Base-by-base conservation (phyloP, 2,888 invertebrate genomes). In the Neoitamus cyanurus region DNA sequence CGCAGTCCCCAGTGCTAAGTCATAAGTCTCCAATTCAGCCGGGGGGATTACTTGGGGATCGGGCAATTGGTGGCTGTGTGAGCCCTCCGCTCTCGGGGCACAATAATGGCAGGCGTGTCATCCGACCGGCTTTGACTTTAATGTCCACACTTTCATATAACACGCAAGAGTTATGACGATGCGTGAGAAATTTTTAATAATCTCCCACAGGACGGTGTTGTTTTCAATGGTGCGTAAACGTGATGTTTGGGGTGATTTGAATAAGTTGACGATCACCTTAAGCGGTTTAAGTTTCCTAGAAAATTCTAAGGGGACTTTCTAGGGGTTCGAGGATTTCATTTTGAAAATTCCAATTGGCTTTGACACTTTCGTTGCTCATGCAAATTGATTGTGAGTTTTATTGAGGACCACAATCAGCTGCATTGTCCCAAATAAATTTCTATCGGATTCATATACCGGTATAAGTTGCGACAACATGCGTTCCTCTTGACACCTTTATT, bases 41-140 rank as follows among this genome's bases (percentile, higher is more conserved):
- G 15, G 37, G 80, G 80, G 68, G 58, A 58, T 80, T 58, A 58
- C 36, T 34, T 80, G 58, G 68, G 80, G n/a, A 31, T 31, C 80
- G 13, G 28, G 68, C 80, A 48, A 58, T 77, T 77, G 77, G 77
- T 34, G 42, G 28, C 28, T 30, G 15, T 15, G 13, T 11, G 31
- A 58, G 20, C 58, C 42, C 68, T 75, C 5, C 15, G 37, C 28
- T 37, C 9, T 0, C 11, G 5, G n/a, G 4, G 6, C n/a, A 58
- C 1, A 34, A 58, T 9, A 68, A 58, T 34, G 42, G 34, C 2
- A 37, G 80, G 9, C 48, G 58, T 80, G 58, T 68, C 31, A 68
- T n/a, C 36, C 13, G 15, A 34, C 13, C n/a, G 30, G 28, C 34
- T 80, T 80, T 68, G 48, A 80, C 68, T 77, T 77, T 46, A 42